Conservation (phyloP, 2,797 vertebrate genomes). For the Anabacerthia variegaticeps region DNA sequence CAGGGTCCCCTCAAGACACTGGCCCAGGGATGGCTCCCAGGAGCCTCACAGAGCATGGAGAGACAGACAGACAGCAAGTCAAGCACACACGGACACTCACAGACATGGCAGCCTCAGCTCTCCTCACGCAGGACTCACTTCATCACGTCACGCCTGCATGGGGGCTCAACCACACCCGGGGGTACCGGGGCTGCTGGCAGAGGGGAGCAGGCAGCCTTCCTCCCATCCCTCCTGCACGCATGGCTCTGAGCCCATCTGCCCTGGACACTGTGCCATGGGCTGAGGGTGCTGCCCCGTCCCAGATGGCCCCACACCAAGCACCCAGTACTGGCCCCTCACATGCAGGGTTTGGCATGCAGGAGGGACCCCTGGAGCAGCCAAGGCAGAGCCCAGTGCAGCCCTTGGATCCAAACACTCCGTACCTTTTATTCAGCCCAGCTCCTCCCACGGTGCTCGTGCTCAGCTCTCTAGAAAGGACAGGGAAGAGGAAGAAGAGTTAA, state of each 20-base stretch:
- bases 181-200: not conserved
- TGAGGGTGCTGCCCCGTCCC: not conserved
- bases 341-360: not conserved
- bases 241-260: not conserved
- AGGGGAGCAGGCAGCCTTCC: not conserved
- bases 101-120: not conserved
- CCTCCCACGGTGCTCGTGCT: constrained; percentile 24
- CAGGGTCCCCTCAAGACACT: not conserved
- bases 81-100: not conserved
- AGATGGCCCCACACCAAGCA: fast-evolving
- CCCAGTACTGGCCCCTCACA: not conserved
- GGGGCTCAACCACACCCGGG: not conserved
- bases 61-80: not conserved
- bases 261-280: fast-evolving
- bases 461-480: constrained; percentile 64
- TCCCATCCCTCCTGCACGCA: fast-evolving
- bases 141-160: fast-evolving
- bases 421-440: constrained; percentile 74
- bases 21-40: not conserved
- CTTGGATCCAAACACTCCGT: not conserved
- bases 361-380: not conserved
- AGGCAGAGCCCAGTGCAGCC: not conserved
- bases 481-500: constrained; percentile 56
- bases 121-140: not conserved
- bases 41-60: not conserved